Percentiles rank a stretch among this genome's conserved stretches.
phyloP scores from a whole-genome alignment of 2,113 vertebrate species.

The Mobula birostris region DNA sequence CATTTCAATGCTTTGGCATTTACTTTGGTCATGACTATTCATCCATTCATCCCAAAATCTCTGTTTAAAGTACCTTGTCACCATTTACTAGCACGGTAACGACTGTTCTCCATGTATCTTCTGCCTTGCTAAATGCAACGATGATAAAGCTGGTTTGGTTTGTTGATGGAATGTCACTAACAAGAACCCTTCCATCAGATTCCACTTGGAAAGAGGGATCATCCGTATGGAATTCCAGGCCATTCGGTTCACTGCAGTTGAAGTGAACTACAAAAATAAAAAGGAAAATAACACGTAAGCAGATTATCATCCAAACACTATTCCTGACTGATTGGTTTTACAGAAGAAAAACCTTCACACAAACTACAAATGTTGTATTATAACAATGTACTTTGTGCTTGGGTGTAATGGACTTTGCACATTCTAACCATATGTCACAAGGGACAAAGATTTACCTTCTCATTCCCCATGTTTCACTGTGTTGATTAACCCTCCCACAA shows the following conservation, averaged over 20 bases:
- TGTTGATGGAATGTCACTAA: constrained; percentile 46
- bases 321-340: background rate
- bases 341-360: background rate
- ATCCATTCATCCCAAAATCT: background rate
- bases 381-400: background rate
- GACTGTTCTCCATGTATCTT: constrained; percentile 39
- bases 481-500: background rate
- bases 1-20: too few relatives aligned
- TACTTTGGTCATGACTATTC: background rate
- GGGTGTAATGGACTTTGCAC: background rate
- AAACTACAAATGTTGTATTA: background rate
- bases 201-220: constrained; percentile 52
- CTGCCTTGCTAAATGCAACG: constrained; percentile 43
- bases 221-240: background rate
- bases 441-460: background rate
- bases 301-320: background rate
- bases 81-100: background rate
- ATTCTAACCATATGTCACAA: background rate
- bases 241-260: constrained; percentile 44
- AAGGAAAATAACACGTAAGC: background rate
- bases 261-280: constrained; percentile 54
- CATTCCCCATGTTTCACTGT: background rate
- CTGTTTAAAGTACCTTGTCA: background rate
- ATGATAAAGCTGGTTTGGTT: constrained; percentile 42
- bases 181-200: constrained; percentile 43